phyloP scores from a whole-genome alignment of 2,888 invertebrate species.

The Poecilus cupreus region DNA sequence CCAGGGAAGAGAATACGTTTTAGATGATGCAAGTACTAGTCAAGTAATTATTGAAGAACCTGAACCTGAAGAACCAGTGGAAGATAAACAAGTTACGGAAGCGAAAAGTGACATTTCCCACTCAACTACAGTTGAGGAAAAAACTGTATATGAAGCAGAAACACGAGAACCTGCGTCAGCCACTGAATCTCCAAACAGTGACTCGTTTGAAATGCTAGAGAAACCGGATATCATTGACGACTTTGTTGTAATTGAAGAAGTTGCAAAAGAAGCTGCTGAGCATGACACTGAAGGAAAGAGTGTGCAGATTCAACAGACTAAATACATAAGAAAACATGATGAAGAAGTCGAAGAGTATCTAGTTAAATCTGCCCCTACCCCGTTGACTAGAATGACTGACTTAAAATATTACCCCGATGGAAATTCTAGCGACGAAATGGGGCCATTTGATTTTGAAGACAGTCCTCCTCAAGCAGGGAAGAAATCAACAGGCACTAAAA shows the following conservation, averaged over 20 bases:
- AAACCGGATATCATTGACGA: slow-evolving; percentile 91
- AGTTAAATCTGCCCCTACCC: slow-evolving; percentile 81
- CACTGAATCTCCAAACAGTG: slow-evolving; percentile 84
- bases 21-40: slow-evolving; percentile 75
- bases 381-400: slow-evolving; percentile 74
- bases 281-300: slow-evolving; percentile 89
- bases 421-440: slow-evolving; percentile 78
- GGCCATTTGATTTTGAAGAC: slow-evolving; percentile 83
- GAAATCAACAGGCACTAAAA: slow-evolving; percentile 65
- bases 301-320: slow-evolving; percentile 78
- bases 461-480: slow-evolving; percentile 74
- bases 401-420: slow-evolving; percentile 73
- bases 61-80: slow-evolving; percentile 70
- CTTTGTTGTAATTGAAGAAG: slow-evolving; percentile 91
- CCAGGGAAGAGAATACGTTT: slow-evolving; percentile 78
- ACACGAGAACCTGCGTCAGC: slow-evolving; percentile 70
- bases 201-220: slow-evolving; percentile 91
- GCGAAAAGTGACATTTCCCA: slow-evolving; percentile 66
- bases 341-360: slow-evolving; percentile 83
- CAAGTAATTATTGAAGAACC: slow-evolving; percentile 74
- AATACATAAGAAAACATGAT: slow-evolving; percentile 78
- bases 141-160: slow-evolving; percentile 73
- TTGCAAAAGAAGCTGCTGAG: slow-evolving; percentile 90
- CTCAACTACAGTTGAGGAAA: slow-evolving; percentile 77
- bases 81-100: slow-evolving; percentile 68